Conservation (phyloP, 2,888 invertebrate species). For the Imbricaverruca yamaguchii region DNA sequence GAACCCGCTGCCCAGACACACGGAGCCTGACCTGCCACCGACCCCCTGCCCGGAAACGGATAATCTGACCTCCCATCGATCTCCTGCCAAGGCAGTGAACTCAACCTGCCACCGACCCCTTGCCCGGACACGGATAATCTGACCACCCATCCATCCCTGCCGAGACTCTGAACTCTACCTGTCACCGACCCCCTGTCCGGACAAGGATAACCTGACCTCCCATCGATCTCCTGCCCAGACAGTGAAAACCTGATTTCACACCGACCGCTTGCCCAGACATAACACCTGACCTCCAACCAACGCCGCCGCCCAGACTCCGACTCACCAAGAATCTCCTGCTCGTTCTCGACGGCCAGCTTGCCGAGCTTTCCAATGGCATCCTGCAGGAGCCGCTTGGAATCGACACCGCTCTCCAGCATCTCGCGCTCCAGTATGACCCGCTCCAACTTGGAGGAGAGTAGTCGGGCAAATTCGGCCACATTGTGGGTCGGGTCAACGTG, state of each 20-base stretch:
- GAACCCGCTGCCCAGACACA: too few relatives aligned
- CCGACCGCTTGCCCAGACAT: not conserved
- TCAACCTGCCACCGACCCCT: too few relatives aligned
- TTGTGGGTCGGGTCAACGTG: not conserved
- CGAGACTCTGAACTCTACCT: not conserved
- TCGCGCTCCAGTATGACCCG: not conserved
- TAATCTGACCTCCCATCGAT: too few relatives aligned
- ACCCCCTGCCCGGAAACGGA: too few relatives aligned
- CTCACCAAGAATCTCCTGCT: conserved; percentile 4
- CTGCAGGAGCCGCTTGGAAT: conserved; percentile 1
- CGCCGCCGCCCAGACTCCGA: not conserved
- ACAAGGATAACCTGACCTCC: too few relatives aligned
- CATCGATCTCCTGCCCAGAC: too few relatives aligned
- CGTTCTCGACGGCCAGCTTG: conserved; percentile 7
- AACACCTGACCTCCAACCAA: too few relatives aligned
- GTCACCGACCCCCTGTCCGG: too few relatives aligned
- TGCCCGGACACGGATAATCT: too few relatives aligned
- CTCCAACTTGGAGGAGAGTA: conserved; percentile 3
- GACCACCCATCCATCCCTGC: not conserved
- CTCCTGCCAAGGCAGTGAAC: too few relatives aligned
- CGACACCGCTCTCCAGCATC: conserved; percentile 2
- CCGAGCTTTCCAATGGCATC: conserved; percentile 13
- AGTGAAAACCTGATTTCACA: too few relatives aligned
- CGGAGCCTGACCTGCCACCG: too few relatives aligned
- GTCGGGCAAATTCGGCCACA: not conserved